Conservation (phyloP, 2,797 vertebrate species). For the Gymnocypris eckloni region DNA sequence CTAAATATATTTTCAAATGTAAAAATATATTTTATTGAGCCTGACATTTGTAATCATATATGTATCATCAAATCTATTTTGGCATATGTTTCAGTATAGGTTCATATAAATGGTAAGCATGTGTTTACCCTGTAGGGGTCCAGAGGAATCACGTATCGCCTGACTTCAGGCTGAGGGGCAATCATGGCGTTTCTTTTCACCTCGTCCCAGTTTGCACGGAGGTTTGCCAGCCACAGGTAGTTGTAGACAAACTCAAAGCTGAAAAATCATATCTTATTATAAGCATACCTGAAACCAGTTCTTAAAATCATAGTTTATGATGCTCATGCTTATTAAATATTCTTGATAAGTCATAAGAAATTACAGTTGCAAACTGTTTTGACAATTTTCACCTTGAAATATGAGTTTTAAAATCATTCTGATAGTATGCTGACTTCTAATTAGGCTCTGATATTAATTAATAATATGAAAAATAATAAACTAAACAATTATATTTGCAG, state of each 20-base stretch:
- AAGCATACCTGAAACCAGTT: neutral
- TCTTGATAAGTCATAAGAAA: neutral
- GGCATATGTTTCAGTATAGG: no score
- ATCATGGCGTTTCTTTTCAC: slow-evolving; percentile 94
- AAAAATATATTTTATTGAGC: no score
- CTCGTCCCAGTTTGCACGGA: slow-evolving; percentile 95
- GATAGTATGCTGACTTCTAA: neutral
- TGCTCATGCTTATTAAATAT: neutral
- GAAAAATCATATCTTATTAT: slow-evolving; percentile 9
- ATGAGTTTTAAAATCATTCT: neutral
- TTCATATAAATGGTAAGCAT: neutral
- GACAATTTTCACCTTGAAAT: neutral
- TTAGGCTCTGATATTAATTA: neutral
- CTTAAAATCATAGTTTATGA: no score
- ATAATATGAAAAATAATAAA: neutral
- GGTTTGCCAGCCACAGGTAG: slow-evolving; percentile 95
- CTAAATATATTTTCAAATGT: no score
- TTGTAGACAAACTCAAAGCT: slow-evolving; percentile 99
- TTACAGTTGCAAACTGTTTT: neutral
- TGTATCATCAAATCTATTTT: no score
- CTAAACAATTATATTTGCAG: neutral
- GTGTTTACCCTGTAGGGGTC: slow-evolving; percentile 85
- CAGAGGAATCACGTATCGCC: slow-evolving; percentile 92
- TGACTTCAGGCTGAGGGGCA: slow-evolving; percentile 94
- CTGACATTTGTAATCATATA: no score